These are phyloP conservation scores for Catonia carolina DNA, from an alignment of 2,888 invertebrate species.

Conservation along the genomic window DNA sequence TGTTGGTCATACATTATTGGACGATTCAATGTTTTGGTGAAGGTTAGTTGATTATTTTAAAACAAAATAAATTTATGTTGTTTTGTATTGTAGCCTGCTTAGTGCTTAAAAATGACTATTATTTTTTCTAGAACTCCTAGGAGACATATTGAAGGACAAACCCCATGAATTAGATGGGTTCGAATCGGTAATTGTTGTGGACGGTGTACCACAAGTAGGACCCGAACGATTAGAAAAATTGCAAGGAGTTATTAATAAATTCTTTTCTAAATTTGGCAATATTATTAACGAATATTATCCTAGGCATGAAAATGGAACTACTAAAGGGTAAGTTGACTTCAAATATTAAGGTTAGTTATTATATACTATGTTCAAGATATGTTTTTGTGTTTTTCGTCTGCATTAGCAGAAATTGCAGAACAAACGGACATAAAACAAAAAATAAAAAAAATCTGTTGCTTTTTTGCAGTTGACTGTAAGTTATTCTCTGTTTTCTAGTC, in stretches of 20 bases:
- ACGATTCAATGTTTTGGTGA: no score
- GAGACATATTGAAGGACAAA: slow-evolving; percentile 80
- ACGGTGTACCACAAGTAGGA: slow-evolving; percentile 92
- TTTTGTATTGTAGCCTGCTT: no score
- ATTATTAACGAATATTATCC: slow-evolving; percentile 89
- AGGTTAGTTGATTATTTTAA: no score
- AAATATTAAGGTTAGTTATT: background rate
- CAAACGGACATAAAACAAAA: no score
- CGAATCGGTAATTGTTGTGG: slow-evolving; percentile 92
- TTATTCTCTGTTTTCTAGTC: no score
- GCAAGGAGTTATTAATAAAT: slow-evolving; percentile 82
- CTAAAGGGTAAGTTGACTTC: slow-evolving; percentile 59
- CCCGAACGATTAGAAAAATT: slow-evolving; percentile 87
- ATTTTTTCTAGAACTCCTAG: slow-evolving; percentile 89
- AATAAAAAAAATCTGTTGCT: no score
- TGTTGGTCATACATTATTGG: no score
- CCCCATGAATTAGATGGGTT: slow-evolving; percentile 95
- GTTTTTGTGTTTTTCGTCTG: no score
- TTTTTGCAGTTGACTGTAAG: no score
- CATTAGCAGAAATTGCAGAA: no score
- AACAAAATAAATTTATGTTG: no score
- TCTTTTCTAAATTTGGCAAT: slow-evolving; percentile 80
- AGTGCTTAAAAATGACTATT: no score
- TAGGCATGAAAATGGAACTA: slow-evolving; percentile 69
- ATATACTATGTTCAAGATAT: background rate